Evolutionary conservation across 2,113 vertebrate species (phyloP).

Genomic region (Eretmochelys imbricata): DNA sequence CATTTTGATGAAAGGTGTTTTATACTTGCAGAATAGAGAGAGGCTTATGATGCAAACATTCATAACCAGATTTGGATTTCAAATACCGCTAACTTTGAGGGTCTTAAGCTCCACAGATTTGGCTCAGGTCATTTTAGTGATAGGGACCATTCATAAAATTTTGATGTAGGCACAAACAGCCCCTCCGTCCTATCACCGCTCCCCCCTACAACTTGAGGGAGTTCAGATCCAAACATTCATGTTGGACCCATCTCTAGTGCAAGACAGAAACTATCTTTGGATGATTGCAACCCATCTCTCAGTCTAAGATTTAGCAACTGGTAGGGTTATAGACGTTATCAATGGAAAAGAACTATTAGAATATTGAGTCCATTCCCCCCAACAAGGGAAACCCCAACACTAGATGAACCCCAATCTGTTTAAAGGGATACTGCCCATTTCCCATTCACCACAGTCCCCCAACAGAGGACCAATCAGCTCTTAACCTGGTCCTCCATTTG

Average conservation of each 20-base stretch:
- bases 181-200: not conserved
- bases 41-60: not conserved
- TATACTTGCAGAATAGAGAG: not conserved
- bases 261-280: not conserved
- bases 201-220: not conserved
- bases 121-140: not conserved
- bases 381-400: not conserved
- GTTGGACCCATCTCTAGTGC: not conserved
- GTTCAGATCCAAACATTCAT: not conserved
- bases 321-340: not conserved
- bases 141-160: not conserved
- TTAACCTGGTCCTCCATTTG: not conserved
- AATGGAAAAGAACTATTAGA: not conserved
- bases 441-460: not conserved
- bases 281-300: not conserved
- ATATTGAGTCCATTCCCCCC: rapidly evolving
- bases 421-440: not conserved
- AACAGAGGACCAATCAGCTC: not conserved
- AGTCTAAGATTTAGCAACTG: not conserved
- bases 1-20: not conserved
- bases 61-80: not conserved
- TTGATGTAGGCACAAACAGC: not conserved
- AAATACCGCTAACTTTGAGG: rapidly evolving
- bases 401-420: not conserved
- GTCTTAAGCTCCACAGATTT: not conserved